These are phyloP conservation scores for Macrophya alboannulata DNA, from an alignment of 2,888 invertebrate genomes.

Conservation along the genomic window DNA sequence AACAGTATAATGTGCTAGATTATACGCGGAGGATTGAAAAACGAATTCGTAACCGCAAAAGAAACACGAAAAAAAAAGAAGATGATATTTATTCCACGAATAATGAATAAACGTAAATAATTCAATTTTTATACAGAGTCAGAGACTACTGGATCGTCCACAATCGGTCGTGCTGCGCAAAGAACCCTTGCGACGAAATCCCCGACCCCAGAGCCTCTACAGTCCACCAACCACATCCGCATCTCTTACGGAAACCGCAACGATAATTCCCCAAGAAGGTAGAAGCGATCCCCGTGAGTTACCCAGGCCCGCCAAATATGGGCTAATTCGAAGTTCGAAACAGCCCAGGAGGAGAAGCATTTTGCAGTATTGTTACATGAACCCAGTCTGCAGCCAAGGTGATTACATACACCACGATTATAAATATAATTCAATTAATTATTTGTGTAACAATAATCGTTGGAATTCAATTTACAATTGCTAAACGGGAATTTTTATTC, in stretches of 20 bases:
- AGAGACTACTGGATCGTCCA: not conserved
- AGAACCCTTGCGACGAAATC: not conserved
- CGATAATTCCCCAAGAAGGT: not conserved
- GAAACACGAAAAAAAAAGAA: not conserved
- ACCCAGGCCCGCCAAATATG: conserved; percentile 32
- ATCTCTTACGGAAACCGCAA: not conserved
- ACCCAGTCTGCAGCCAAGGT: conserved; percentile 19
- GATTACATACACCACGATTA: not conserved
- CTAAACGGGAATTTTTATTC: not conserved
- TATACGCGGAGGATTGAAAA: too few relatives aligned
- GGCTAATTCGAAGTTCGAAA: not conserved
- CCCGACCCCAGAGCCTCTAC: not conserved
- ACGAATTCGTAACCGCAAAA: not conserved
- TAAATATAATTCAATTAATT: not conserved
- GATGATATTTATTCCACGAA: not conserved
- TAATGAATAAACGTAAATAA: not conserved
- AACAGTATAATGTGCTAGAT: too few relatives aligned
- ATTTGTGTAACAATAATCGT: not conserved
- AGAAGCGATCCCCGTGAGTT: conserved; percentile 7
- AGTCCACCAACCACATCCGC: not conserved
- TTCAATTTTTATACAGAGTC: conserved; percentile 5
- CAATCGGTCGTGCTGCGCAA: conserved; percentile 4
- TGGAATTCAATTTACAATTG: not conserved
- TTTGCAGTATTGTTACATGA: conserved; percentile 35
- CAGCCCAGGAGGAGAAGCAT: not conserved